phyloP scores from a whole-genome alignment of 2,113 vertebrate genomes.

The Lepus timidus region DNA sequence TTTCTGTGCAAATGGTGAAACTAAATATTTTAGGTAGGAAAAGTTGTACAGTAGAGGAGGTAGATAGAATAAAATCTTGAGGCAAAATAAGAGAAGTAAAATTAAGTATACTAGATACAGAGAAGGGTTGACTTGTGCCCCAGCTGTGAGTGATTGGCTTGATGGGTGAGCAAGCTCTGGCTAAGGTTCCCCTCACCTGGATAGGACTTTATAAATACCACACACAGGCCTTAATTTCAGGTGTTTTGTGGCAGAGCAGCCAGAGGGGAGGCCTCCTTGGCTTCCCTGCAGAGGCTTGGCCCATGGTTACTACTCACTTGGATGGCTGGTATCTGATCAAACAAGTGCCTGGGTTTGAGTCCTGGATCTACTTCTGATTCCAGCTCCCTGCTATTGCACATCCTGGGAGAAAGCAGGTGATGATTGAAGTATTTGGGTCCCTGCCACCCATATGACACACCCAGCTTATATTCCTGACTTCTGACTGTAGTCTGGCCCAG shows the following conservation, averaged over 20 bases:
- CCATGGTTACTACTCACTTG: too few relatives aligned
- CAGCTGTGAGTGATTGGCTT: not conserved
- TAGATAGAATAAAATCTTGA: not conserved
- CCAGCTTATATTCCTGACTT: too few relatives aligned
- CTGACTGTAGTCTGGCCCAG: too few relatives aligned
- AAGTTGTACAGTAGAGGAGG: not conserved
- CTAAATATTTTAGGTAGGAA: not conserved
- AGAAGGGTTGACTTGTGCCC: not conserved
- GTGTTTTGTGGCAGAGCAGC: not conserved
- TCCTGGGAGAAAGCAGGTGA: too few relatives aligned
- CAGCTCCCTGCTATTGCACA: too few relatives aligned
- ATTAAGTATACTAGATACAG: not conserved
- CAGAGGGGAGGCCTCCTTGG: accelerated
- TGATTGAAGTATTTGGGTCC: too few relatives aligned
- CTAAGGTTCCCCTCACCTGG: not conserved
- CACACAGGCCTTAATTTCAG: too few relatives aligned
- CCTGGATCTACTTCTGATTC: too few relatives aligned
- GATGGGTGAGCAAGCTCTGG: accelerated
- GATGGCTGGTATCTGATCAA: too few relatives aligned
- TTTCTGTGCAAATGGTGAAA: not conserved
- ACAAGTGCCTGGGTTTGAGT: too few relatives aligned
- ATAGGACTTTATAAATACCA: not conserved
- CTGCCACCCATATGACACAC: too few relatives aligned
- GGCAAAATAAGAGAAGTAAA: not conserved
- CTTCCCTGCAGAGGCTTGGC: not conserved